Base-by-base conservation (phyloP, 1,140 invertebrate species). In the Cheumatopsyche charites region DNA sequence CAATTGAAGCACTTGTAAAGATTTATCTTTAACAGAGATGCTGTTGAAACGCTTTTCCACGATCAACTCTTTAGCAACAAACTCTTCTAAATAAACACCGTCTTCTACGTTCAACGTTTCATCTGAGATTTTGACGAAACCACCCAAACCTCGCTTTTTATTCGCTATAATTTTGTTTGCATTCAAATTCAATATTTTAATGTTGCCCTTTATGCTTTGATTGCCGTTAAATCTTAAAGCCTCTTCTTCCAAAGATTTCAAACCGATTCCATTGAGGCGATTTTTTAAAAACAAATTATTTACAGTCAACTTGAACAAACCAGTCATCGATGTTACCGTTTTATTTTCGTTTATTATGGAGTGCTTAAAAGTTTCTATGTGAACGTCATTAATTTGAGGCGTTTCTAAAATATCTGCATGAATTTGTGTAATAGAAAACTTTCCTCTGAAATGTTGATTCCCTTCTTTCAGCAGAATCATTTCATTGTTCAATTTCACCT, bases 1-100 rank as follows among this genome's bases (percentile, higher is more conserved):
- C 52, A 76, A 79, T 17, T 80, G 68, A 21, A 83, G 71, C 17
- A 81, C 68, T 36, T 79, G 73, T 13, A 83, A 71, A 58, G 77
- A 67, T 26, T 77, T 78, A 62, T 79, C 45, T 17, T 25, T 6
- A n/a, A 75, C 77, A 6, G 47, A 13, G 26, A 82, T 78, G 17
- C 77, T 72, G 69, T 82, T 79, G 9, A 82, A 45, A n/a, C 68
- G 72, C 15, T 75, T 58, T 11, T 23, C 25, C 5, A 80, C 75
- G 13, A 63, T 15, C 41, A 83, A 62, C 25, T 79, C 76, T n/a
- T 79, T 76, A 0, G 73, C 69, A 52, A 66, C 52, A 9, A 78
- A 23, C 65, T 77, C 65, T 13, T 79, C 76, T 25, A 82, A 79
- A 61, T 74, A 25, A n/a, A 82, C 65, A 65, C 79, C 77, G 70